Conservation (phyloP, 2,113 vertebrate species). For the Varanus komodoensis region DNA sequence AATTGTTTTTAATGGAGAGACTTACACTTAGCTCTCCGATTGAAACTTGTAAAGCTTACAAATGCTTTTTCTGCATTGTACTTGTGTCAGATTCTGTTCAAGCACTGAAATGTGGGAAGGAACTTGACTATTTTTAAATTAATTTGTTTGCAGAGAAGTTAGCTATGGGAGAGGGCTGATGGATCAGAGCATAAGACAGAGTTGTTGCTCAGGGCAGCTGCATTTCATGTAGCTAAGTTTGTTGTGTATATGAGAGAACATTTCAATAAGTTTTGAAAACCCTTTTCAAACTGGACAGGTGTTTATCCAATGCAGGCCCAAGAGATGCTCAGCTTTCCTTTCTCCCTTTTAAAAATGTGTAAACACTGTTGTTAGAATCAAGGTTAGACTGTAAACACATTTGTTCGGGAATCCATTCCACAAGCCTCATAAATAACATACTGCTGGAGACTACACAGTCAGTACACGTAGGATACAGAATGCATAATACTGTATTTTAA, state of each 20-base stretch:
- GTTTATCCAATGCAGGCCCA: neutral
- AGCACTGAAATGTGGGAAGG: too few species aligned
- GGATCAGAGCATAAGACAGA: too few species aligned
- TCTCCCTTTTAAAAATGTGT: neutral
- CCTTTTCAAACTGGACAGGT: neutral
- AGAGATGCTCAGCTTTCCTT: neutral
- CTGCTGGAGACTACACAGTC: neutral
- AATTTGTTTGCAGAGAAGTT: too few species aligned
- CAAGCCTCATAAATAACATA: conserved; percentile 19
- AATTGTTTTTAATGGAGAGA: too few species aligned
- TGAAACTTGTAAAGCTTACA: too few species aligned
- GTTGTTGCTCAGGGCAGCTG: too few species aligned
- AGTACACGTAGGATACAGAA: neutral
- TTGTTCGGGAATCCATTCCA: neutral
- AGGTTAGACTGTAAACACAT: neutral
- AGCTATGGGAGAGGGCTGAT: too few species aligned
- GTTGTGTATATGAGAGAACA: neutral
- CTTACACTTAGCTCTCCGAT: too few species aligned
- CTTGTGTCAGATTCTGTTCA: too few species aligned
- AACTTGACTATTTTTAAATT: too few species aligned
- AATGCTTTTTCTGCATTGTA: too few species aligned
- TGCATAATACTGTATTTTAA: neutral
- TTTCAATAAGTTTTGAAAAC: neutral
- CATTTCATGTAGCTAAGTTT: too few species aligned
- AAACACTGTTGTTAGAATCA: conserved; percentile 3